Percentiles rank a stretch among this genome's conserved stretches.
Evolutionary conservation across 1,140 invertebrate species (phyloP).

Genomic region (Mya arenaria): DNA sequence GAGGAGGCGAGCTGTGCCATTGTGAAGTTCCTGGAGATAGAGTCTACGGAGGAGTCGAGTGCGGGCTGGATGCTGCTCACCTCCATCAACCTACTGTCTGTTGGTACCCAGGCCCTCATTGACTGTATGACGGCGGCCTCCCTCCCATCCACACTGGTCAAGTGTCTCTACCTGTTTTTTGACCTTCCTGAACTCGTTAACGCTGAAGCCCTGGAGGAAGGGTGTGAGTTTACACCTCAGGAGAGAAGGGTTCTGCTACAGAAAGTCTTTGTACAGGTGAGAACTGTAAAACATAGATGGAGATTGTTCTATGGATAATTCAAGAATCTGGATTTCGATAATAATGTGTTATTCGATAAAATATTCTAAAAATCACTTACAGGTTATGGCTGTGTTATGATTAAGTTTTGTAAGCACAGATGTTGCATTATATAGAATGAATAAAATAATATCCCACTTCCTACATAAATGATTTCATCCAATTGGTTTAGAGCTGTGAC

Average conservation of each 20-base stretch:
- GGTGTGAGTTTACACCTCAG: slow-evolving; percentile 93
- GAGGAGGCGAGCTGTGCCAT: slow-evolving; percentile 97
- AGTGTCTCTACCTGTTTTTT: slow-evolving; percentile 99
- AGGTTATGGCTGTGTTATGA: too few species aligned
- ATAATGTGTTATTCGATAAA: too few species aligned
- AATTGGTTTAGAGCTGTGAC: too few species aligned
- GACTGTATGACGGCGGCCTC: slow-evolving; percentile 95
- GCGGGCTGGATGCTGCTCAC: slow-evolving; percentile 98
- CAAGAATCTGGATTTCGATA: too few species aligned
- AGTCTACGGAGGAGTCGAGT: slow-evolving; percentile 89
- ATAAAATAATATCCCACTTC: too few species aligned
- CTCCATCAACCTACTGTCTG: slow-evolving; percentile 92
- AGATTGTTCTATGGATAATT: too few species aligned
- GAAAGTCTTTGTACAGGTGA: slow-evolving; percentile 97
- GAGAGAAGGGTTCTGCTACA: slow-evolving; percentile 96
- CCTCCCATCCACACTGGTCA: slow-evolving; percentile 98
- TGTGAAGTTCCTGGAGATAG: slow-evolving; percentile 96
- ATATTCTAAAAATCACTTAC: too few species aligned
- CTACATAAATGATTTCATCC: too few species aligned
- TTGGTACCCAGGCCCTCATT: slow-evolving; percentile 82
- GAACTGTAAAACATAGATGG: too few species aligned
- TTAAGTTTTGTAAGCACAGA: too few species aligned
- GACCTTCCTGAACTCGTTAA: slow-evolving; percentile 91
- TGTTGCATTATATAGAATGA: too few species aligned
- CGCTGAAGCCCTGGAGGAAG: slow-evolving; percentile 84